Evolutionary conservation across 2,888 invertebrate genomes (phyloP), one percentile per base, ranked within the genome.

Genomic region (Pteria penguin): DNA sequence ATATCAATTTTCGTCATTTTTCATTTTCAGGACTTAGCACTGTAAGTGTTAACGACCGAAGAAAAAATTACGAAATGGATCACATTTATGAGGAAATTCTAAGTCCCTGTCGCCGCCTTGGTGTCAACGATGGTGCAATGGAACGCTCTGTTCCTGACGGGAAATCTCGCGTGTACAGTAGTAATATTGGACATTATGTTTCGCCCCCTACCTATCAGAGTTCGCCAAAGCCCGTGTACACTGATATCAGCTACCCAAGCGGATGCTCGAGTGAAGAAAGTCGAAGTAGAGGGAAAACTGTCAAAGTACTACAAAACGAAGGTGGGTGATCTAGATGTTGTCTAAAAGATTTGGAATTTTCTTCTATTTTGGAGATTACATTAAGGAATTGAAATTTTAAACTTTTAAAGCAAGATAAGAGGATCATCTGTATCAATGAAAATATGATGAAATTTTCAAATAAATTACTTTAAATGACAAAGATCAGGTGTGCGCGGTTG

Each of bases 61-160:
- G 45, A 18, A 65, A 72, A 36, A 26, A 4, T 26, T 57, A 54
- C 4, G 58, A 33, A 27, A 74, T 74, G 74, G 74, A 74, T 32
- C 76, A 76, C 62, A 70, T 76, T n/a, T 76, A 76, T 63, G 76
- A 76, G 54, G 76, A 76, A 58, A 76, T 76, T 27, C 24, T 66
- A 29, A 76, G 76, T 57, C 76, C 76, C 8, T 62, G 72, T 24
- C 66, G 66, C n/a, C 31, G 68, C 29, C 61, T 76, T 55, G 71
- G 67, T 22, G 36, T 76, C 2, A 45, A 65, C 4, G 45, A 45
- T 18, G 18, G 45, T 45, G 18, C 18, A 8, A 14, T 18, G 11
- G 45, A 45, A 8, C 45, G 45, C 11, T 45, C 45, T 8, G 45
- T 8, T 14, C 18, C 45, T 45, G 18, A 18, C 45, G 45, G 45